A percentile compares a stretch with the other conserved stretches of the same genome.
Conservation (phyloP, 2,797 vertebrate genomes). For the Sphaeramia orbicularis region DNA sequence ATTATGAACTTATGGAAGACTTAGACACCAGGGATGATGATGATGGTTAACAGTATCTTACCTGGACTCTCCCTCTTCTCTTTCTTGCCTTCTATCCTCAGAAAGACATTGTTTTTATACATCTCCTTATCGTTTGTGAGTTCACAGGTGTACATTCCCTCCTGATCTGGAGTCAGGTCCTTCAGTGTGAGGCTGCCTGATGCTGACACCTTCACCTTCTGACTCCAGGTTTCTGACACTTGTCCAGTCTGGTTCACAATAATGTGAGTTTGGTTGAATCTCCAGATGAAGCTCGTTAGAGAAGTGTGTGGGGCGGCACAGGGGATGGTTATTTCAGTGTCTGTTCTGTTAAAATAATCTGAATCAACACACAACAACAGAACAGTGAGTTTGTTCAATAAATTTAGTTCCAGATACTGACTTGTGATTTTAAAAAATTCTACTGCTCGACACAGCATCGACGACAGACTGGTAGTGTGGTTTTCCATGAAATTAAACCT, state of each 20-base stretch:
- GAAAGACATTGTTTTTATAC: not conserved
- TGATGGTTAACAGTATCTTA: too few relatives aligned
- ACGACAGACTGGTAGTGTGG: too few relatives aligned
- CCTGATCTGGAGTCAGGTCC: not conserved
- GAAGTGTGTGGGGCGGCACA: fast-evolving
- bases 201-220: slow-evolving; percentile 41
- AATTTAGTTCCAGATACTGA: too few relatives aligned
- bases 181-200: slow-evolving; percentile 28
- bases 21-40: too few relatives aligned
- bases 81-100: slow-evolving; percentile 10
- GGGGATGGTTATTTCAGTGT: not conserved
- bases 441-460: too few relatives aligned
- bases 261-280: slow-evolving; percentile 29
- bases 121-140: not conserved
- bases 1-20: too few relatives aligned
- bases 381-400: not conserved
- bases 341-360: not conserved
- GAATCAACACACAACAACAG: too few relatives aligned
- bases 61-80: too few relatives aligned
- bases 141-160: slow-evolving; percentile 44
- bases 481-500: too few relatives aligned
- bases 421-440: too few relatives aligned
- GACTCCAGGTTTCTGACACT: slow-evolving; percentile 33
- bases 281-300: slow-evolving; percentile 14
- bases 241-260: not conserved